Percentiles rank a stretch among this genome's conserved stretches.
Conservation (phyloP, 1,140 invertebrate species). For the Proctacanthus coquilletti region DNA sequence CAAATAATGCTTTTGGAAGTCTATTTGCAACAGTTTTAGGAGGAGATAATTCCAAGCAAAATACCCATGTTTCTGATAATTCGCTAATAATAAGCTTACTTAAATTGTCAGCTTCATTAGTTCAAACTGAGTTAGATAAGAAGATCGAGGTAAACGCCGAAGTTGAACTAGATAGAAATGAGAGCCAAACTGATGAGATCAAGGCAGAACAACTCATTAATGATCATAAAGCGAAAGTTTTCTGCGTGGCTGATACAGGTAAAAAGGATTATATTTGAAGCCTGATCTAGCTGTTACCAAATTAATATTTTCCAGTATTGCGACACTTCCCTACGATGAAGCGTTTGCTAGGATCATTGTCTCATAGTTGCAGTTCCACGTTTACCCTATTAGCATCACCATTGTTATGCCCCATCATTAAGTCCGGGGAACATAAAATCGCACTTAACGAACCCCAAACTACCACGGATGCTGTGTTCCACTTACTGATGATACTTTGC, state of each 20-base stretch:
- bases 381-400: slow-evolving; percentile 36
- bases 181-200: slow-evolving; percentile 60
- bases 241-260: slow-evolving; percentile 53
- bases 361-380: slow-evolving; percentile 50
- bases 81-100: slow-evolving; percentile 50
- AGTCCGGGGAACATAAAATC: slow-evolving; percentile 38
- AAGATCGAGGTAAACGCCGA: slow-evolving; percentile 17
- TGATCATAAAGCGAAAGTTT: slow-evolving; percentile 32
- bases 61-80: slow-evolving; percentile 44
- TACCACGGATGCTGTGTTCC: slow-evolving; percentile 69
- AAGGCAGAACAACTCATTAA: slow-evolving; percentile 51
- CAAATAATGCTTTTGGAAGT: slow-evolving; percentile 39
- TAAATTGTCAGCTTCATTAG: slow-evolving; percentile 47
- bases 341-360: slow-evolving; percentile 57
- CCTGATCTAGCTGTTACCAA: slow-evolving; percentile 3
- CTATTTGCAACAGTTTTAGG: slow-evolving; percentile 51
- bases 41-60: slow-evolving; percentile 37
- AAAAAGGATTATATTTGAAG: slow-evolving; percentile 16
- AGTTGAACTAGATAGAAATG: slow-evolving; percentile 26
- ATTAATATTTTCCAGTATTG: slow-evolving; percentile 34
- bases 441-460: slow-evolving; percentile 33
- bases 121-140: slow-evolving; percentile 44
- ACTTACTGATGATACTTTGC: slow-evolving; percentile 56
- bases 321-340: slow-evolving; percentile 68
- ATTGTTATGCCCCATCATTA: slow-evolving; percentile 16